phyloP scores from a whole-genome alignment of 1,140 invertebrate species.

The Lasioglossum albipes region DNA sequence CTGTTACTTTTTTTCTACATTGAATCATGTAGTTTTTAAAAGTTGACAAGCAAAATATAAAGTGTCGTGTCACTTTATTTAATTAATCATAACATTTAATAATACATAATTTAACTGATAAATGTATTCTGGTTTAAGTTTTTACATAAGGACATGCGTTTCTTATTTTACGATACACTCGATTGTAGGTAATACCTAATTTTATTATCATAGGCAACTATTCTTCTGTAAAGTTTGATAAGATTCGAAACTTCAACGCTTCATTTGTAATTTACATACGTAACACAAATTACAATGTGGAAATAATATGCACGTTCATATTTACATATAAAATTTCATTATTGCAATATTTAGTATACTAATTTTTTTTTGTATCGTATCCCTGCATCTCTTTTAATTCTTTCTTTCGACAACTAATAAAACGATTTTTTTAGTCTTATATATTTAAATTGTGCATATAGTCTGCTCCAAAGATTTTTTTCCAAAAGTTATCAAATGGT shows the following conservation, averaged over 20 bases:
- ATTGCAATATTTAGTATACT: conserved; percentile 52
- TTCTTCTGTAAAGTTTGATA: conserved; percentile 77
- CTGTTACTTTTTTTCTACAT: background rate
- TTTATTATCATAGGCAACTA: conserved; percentile 78
- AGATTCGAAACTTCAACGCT: conserved; percentile 77
- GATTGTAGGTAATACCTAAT: conserved; percentile 77
- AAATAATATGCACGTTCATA: conserved; percentile 58
- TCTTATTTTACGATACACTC: conserved; percentile 76
- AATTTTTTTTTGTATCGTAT: conserved; percentile 45
- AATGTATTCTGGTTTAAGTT: conserved; percentile 75
- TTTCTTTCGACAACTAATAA: conserved; percentile 25
- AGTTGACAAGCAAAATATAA: conserved; percentile 61
- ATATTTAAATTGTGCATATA: conserved; percentile 36
- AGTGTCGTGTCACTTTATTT: conserved; percentile 79
- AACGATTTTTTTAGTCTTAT: conserved; percentile 35
- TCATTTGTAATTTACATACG: conserved; percentile 77
- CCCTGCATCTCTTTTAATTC: conserved; percentile 28
- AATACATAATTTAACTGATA: conserved; percentile 80
- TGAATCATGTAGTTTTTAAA: conserved; percentile 19
- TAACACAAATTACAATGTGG: conserved; percentile 65
- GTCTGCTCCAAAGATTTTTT: conserved; percentile 17
- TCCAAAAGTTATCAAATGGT: conserved; percentile 26
- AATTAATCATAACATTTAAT: conserved; percentile 80
- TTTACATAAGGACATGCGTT: conserved; percentile 79
- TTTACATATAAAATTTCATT: conserved; percentile 66